A percentile compares a stretch with the other conserved stretches of the same genome.
Evolutionary conservation across 2,797 vertebrate genomes (phyloP).

Genomic region (Okamejei kenojei): DNA sequence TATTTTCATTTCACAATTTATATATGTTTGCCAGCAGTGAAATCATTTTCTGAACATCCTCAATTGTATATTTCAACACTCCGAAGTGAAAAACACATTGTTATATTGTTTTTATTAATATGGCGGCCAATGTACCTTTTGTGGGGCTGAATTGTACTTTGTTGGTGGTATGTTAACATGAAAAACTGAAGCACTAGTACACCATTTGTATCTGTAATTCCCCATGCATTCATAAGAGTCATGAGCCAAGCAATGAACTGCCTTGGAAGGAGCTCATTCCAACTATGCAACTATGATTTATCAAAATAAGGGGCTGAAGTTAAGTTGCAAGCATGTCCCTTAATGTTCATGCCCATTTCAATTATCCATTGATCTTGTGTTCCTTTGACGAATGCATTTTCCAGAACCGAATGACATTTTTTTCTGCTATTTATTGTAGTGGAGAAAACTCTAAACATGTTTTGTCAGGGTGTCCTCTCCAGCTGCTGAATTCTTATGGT

Average conservation of each 20-base stretch:
- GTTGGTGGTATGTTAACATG: no score
- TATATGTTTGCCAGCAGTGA: background rate
- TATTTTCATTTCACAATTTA: background rate
- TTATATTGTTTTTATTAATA: background rate
- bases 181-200: no score
- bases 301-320: background rate
- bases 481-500: background rate
- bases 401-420: background rate
- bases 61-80: background rate
- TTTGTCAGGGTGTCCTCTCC: background rate
- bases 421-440: background rate
- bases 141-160: background rate
- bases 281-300: background rate
- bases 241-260: background rate
- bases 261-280: background rate
- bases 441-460: background rate
- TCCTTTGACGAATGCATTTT: background rate
- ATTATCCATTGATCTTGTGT: background rate
- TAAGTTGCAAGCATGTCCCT: background rate
- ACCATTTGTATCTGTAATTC: no score
- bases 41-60: background rate
- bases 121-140: background rate
- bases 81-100: background rate
- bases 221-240: no score
- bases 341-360: background rate